A percentile compares a stretch with the other conserved stretches of the same genome.
Conservation (phyloP, 2,113 vertebrate species). For the Chaetura pelagica region DNA sequence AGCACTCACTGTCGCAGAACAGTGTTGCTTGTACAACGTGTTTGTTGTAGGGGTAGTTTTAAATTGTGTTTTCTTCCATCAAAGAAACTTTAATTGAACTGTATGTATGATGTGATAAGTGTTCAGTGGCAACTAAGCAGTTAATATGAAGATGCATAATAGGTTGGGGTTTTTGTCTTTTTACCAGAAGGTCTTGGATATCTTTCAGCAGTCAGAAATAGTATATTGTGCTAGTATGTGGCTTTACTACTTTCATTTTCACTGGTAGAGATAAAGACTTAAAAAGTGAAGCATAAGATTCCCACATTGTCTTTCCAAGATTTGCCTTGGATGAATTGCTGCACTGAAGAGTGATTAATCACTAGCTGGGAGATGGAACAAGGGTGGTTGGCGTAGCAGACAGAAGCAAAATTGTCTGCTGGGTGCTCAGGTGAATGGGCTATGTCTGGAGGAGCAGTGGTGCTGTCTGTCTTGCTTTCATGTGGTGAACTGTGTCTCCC, state of each 20-base stretch:
- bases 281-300: neutral
- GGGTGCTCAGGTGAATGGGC: neutral
- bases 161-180: neutral
- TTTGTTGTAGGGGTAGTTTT: neutral
- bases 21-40: neutral
- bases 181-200: neutral
- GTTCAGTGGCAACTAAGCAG: neutral
- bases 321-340: conserved; percentile 12
- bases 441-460: neutral
- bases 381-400: neutral
- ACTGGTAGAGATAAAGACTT: neutral
- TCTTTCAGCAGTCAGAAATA: neutral
- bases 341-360: conserved; percentile 43
- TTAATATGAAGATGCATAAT: neutral
- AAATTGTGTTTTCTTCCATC: neutral
- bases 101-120: neutral
- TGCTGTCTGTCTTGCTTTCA: neutral
- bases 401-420: conserved; percentile 20
- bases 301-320: neutral
- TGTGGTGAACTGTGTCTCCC: neutral
- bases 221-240: neutral
- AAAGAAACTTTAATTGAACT: neutral
- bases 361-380: neutral
- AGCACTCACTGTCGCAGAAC: neutral
- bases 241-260: conserved; percentile 28